phyloP scores from a whole-genome alignment of 2,797 vertebrate species.

The Sebastes matsubarae region DNA sequence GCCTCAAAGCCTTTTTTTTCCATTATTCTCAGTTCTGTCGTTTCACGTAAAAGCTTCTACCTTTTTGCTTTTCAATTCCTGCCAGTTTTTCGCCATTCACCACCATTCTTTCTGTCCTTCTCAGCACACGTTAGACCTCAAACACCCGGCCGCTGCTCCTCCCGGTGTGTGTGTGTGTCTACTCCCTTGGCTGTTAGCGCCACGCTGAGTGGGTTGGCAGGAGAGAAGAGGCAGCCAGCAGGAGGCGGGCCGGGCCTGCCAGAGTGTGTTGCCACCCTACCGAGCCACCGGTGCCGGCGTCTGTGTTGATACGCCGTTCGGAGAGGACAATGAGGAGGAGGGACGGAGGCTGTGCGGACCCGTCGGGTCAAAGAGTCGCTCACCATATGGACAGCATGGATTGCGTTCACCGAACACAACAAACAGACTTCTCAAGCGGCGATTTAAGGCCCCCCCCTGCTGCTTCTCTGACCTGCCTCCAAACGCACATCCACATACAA shows the following conservation, averaged over 20 bases:
- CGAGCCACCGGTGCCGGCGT: conserved; percentile 36
- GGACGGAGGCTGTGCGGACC: neutral
- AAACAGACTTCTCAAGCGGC: conserved; percentile 5
- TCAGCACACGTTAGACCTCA: conserved; percentile 6
- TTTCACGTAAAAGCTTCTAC: conserved; percentile 24
- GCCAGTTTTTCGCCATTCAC: conserved; percentile 36
- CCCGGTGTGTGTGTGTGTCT: conserved; percentile 16
- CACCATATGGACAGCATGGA: conserved; percentile 47
- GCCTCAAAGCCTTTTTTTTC: conserved; percentile 17
- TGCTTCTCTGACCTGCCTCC: neutral
- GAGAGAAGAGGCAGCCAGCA: conserved; percentile 52
- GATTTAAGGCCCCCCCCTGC: neutral
- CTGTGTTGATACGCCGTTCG: neutral
- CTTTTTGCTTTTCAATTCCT: conserved; percentile 14
- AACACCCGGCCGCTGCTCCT: conserved; percentile 11
- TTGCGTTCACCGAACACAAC: conserved; percentile 9
- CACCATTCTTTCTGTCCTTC: neutral
- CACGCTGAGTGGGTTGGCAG: conserved; percentile 68
- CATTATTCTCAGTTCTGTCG: conserved; percentile 15
- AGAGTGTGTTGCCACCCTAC: conserved; percentile 47
- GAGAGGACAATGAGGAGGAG: conserved; percentile 27
- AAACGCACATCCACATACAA: neutral
- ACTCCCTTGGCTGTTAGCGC: conserved; percentile 52
- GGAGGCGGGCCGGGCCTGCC: conserved; percentile 57
- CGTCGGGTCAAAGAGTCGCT: conserved; percentile 37